Percentiles rank a stretch among this genome's conserved stretches.
Conservation (phyloP, 2,888 invertebrate species). For the Autographa gamma region DNA sequence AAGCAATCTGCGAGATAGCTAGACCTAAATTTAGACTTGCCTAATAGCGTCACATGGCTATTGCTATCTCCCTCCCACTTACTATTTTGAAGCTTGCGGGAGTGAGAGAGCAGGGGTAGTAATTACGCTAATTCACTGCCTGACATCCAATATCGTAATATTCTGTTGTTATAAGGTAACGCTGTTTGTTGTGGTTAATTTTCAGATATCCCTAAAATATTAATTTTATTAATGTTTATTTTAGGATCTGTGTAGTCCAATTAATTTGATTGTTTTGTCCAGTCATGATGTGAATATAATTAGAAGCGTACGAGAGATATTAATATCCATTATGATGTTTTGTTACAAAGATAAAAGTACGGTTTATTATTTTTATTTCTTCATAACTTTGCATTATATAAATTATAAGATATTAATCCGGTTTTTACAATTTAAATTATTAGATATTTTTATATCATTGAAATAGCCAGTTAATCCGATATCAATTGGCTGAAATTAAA, state of each 20-base stretch:
- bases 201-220: constrained; percentile 22
- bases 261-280: constrained; percentile 39
- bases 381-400: neutral
- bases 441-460: neutral
- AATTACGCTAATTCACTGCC: constrained; percentile 54
- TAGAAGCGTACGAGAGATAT: constrained; percentile 13
- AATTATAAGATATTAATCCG: neutral
- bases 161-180: constrained; percentile 32
- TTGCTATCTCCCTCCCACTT: constrained; percentile 35
- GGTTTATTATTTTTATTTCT: neutral
- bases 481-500: neutral
- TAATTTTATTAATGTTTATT: constrained; percentile 14
- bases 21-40: constrained; percentile 54
- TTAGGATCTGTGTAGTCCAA: constrained; percentile 14
- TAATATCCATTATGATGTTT: constrained; percentile 12
- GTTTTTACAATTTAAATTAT: neutral
- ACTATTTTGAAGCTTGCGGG: neutral
- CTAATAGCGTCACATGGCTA: constrained; percentile 35
- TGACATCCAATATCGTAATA: constrained; percentile 48
- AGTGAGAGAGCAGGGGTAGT: constrained; percentile 27
- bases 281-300: constrained; percentile 22
- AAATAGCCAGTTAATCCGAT: neutral
- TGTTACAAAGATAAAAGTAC: neutral
- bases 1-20: constrained; percentile 58
- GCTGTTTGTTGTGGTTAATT: constrained; percentile 40